A percentile compares a stretch with the other conserved stretches of the same genome.
These are phyloP conservation scores for Microtus ochrogaster DNA, from an alignment of 2,113 vertebrate genomes.

Conservation along the genomic window DNA sequence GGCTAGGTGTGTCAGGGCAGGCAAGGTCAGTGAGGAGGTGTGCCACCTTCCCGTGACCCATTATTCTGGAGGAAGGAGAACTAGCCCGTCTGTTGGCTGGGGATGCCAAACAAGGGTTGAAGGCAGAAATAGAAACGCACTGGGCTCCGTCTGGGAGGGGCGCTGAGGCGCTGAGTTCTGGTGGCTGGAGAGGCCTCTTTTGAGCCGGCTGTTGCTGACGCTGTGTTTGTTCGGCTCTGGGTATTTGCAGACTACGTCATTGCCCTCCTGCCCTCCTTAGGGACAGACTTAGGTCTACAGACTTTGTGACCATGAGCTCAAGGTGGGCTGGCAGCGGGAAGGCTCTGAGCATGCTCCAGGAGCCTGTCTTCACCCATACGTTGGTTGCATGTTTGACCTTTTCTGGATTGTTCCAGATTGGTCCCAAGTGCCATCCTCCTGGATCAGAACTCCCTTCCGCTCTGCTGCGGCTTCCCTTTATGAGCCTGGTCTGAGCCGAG, in stretches of 20 bases:
- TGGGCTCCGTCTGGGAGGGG: slow-evolving; percentile 73
- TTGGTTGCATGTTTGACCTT: background rate
- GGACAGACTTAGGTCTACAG: slow-evolving; percentile 35
- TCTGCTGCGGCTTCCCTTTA: background rate
- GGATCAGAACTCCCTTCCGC: background rate
- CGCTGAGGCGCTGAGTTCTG: slow-evolving; percentile 31
- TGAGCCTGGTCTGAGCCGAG: slow-evolving; percentile 46
- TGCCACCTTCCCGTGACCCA: slow-evolving; percentile 43
- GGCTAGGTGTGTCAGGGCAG: background rate
- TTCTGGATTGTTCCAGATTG: background rate
- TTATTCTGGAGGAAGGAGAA: slow-evolving; percentile 58
- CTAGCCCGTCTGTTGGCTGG: slow-evolving; percentile 40
- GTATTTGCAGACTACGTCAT: slow-evolving; percentile 71
- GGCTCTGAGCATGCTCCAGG: background rate
- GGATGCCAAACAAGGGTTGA: slow-evolving; percentile 79
- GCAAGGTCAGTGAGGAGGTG: slow-evolving; percentile 38
- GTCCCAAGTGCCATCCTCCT: background rate
- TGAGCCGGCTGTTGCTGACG: slow-evolving; percentile 42
- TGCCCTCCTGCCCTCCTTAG: slow-evolving; percentile 21
- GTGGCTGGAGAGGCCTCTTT: slow-evolving; percentile 62
- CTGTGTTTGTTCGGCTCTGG: slow-evolving; percentile 63
- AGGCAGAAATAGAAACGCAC: slow-evolving; percentile 74
- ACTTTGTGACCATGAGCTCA: background rate
- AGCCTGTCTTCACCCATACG: background rate
- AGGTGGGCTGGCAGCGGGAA: background rate